Evolutionary conservation across 2,797 vertebrate species (phyloP).

Genomic region (Lepilemur ruficaudatus): DNA sequence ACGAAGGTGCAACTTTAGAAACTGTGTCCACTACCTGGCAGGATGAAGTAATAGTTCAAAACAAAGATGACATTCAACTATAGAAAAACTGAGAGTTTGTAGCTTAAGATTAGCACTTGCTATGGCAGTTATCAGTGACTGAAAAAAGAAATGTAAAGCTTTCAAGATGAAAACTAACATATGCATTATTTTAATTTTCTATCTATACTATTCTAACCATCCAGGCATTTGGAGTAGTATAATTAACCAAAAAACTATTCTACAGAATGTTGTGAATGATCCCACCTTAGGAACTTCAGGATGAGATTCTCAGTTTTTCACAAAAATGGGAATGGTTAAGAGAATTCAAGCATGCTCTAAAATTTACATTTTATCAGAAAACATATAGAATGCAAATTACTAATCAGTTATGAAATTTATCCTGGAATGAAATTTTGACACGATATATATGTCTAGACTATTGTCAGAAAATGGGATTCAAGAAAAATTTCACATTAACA

Average conservation of each 20-base stretch:
- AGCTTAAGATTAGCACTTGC: neutral
- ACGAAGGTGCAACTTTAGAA: neutral
- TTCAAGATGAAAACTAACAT: constrained; percentile 38
- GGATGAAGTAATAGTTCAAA: constrained; percentile 50
- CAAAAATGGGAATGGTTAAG: neutral
- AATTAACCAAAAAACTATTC: neutral
- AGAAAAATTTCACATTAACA: neutral
- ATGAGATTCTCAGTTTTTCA: neutral
- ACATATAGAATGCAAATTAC: neutral
- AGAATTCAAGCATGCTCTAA: neutral
- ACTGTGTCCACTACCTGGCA: neutral
- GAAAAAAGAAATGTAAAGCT: neutral
- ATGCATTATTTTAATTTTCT: neutral
- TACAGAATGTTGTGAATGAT: neutral
- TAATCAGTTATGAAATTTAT: neutral
- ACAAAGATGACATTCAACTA: neutral
- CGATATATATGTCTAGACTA: neutral
- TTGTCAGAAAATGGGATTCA: neutral
- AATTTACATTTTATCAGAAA: neutral
- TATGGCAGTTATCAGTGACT: neutral
- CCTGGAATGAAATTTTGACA: neutral
- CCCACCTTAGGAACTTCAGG: neutral
- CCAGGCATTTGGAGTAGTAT: neutral
- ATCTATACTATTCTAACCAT: neutral
- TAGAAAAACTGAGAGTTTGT: neutral